phyloP scores from a whole-genome alignment of 2,113 vertebrate genomes.

The Calidris pygmaea region DNA sequence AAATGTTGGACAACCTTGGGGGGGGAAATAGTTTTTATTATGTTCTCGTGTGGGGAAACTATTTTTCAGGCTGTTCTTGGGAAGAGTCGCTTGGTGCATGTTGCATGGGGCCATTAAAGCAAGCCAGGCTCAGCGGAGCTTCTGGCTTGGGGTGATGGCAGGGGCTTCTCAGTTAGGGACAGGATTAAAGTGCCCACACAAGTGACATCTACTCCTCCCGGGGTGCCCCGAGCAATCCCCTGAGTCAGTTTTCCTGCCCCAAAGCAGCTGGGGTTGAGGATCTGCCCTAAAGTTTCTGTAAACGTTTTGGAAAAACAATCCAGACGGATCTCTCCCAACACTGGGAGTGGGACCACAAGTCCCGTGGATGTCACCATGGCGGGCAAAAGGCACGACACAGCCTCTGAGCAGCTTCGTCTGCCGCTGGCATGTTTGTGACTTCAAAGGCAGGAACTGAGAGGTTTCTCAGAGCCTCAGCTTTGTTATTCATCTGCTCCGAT shows the following conservation, averaged over 20 bases:
- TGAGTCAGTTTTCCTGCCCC: not conserved
- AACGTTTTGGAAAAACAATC: not conserved
- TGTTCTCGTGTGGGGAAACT: not conserved
- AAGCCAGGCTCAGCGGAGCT: not conserved
- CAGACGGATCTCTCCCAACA: rapidly evolving
- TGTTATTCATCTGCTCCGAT: conserved; percentile 46
- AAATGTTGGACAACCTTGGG: not conserved
- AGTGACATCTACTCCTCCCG: not conserved
- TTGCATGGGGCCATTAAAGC: not conserved
- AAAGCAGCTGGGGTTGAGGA: not conserved
- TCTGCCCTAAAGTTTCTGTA: not conserved
- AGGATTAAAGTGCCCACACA: not conserved
- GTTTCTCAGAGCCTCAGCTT: conserved; percentile 2
- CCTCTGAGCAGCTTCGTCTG: not conserved
- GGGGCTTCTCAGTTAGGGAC: not conserved
- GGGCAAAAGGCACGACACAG: not conserved
- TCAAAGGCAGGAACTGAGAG: conserved; percentile 65
- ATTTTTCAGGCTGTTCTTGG: not conserved
- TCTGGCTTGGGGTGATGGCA: not conserved
- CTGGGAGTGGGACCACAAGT: rapidly evolving
- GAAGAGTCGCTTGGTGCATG: rapidly evolving
- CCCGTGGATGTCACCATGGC: not conserved
- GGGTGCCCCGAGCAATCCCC: not conserved
- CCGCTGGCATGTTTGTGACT: not conserved
- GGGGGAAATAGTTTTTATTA: not conserved